Percentiles rank a stretch among this genome's conserved stretches.
Evolutionary conservation across 2,888 invertebrate genomes (phyloP).

Genomic region (Caenorhabditis sp.): DNA sequence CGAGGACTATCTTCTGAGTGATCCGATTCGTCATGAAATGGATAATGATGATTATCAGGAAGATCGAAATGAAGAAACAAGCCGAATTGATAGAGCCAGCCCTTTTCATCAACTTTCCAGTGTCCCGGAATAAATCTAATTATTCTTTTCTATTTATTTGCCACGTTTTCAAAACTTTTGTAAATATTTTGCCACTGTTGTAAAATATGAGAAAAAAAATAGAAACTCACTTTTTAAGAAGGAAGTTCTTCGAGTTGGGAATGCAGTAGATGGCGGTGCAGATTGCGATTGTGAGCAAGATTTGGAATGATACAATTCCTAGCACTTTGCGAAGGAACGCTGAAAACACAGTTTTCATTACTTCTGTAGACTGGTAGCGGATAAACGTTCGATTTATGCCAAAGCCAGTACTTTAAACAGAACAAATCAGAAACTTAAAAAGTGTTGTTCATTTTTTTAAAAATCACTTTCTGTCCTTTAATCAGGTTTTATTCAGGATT

Average conservation of each 20-base stretch:
- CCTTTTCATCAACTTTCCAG: slow-evolving; percentile 23
- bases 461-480: too few relatives aligned
- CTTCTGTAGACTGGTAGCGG: neutral
- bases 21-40: slow-evolving; percentile 34
- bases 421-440: too few relatives aligned
- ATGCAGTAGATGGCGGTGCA: slow-evolving; percentile 71
- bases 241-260: slow-evolving; percentile 72
- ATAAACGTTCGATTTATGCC: too few relatives aligned
- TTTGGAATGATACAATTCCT: slow-evolving; percentile 82
- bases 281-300: slow-evolving; percentile 78
- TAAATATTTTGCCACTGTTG: neutral
- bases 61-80: slow-evolving; percentile 15
- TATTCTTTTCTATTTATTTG: neutral
- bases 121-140: slow-evolving; percentile 22
- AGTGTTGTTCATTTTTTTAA: too few relatives aligned
- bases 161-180: neutral
- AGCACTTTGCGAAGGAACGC: slow-evolving; percentile 86
- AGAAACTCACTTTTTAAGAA: slow-evolving; percentile 70
- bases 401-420: too few relatives aligned
- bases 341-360: slow-evolving; percentile 66
- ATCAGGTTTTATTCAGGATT: too few relatives aligned
- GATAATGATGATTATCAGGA: slow-evolving; percentile 26
- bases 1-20: slow-evolving; percentile 66
- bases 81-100: slow-evolving; percentile 16
- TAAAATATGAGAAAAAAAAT: slow-evolving; percentile 3